Conservation (phyloP, 37 sponge, comb jelly and placozoan genomes). For the Axinella damicornis region DNA sequence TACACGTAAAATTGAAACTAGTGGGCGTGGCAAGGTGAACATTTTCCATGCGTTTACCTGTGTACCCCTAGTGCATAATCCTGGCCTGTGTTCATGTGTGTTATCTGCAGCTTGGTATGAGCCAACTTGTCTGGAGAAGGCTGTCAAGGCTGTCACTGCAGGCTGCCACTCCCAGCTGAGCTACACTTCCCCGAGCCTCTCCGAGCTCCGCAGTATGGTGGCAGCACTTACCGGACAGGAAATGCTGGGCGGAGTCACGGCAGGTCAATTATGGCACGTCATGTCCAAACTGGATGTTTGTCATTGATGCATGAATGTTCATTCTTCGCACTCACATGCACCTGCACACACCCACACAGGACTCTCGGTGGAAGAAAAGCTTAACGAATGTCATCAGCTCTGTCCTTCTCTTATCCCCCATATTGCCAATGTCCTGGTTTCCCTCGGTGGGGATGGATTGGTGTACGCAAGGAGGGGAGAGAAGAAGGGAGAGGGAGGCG, state of each 20-base stretch:
- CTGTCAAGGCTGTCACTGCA: slow-evolving; percentile 43
- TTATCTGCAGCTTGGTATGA: slow-evolving; percentile 79
- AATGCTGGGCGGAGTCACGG: not conserved
- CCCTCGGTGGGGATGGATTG: slow-evolving; percentile 88
- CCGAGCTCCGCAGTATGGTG: slow-evolving; percentile 72
- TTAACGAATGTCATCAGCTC: slow-evolving; percentile 33
- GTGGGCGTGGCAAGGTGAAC: too few relatives aligned
- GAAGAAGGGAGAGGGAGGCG: slow-evolving; percentile 10
- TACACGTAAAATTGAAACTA: too few relatives aligned
- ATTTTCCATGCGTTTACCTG: too few relatives aligned
- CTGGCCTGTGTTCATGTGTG: not conserved
- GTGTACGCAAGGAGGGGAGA: slow-evolving; percentile 42
- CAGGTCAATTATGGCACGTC: not conserved
- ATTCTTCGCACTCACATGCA: too few relatives aligned
- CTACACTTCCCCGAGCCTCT: slow-evolving; percentile 76
- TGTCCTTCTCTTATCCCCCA: slow-evolving; percentile 40
- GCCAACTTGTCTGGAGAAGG: slow-evolving; percentile 76
- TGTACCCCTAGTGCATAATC: too few relatives aligned
- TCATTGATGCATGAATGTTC: too few relatives aligned
- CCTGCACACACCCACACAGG: slow-evolving; percentile 5
- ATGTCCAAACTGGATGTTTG: not conserved
- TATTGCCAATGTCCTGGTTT: slow-evolving; percentile 72
- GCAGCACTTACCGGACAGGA: slow-evolving; percentile 20
- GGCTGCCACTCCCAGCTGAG: slow-evolving; percentile 21
- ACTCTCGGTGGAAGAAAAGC: slow-evolving; percentile 42